These are phyloP conservation scores for Cataglyphis albicans DNA, from an alignment of 2,888 invertebrate species.

Conservation along the genomic window DNA sequence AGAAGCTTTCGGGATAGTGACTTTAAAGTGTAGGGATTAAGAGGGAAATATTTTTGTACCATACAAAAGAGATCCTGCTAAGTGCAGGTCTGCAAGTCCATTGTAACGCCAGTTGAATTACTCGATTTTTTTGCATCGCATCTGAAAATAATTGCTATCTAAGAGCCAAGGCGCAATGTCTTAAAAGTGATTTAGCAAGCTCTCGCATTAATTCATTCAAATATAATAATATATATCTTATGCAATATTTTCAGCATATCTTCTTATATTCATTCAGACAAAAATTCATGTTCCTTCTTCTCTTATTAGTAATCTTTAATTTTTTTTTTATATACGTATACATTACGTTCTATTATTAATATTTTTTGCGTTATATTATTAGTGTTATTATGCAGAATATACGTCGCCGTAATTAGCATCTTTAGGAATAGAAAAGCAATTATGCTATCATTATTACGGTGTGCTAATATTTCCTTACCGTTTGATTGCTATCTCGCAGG, in stretches of 20 bases:
- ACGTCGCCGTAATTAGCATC: slow-evolving; percentile 3
- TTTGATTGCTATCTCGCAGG: slow-evolving; percentile 7
- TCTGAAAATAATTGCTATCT: slow-evolving; percentile 35
- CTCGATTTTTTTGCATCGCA: slow-evolving; percentile 19
- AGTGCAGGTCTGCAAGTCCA: slow-evolving; percentile 33
- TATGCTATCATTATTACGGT: slow-evolving; percentile 14
- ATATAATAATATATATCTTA: slow-evolving; percentile 23
- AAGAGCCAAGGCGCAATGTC: slow-evolving; percentile 7
- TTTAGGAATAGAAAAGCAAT: background rate
- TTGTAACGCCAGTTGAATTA: slow-evolving; percentile 34
- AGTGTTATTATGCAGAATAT: background rate
- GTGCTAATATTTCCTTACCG: slow-evolving; percentile 18
- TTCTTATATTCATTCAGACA: background rate
- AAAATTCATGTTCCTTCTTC: background rate
- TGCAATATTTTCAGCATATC: background rate
- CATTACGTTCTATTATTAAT: background rate
- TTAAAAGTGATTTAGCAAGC: background rate
- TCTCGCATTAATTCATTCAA: slow-evolving; percentile 4
- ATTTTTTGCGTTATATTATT: background rate
- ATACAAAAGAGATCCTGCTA: background rate
- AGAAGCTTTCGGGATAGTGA: slow-evolving; percentile 12
- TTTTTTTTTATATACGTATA: background rate
- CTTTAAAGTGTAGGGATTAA: slow-evolving; percentile 41
- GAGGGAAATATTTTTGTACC: slow-evolving; percentile 40
- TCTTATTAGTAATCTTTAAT: background rate